These are phyloP conservation scores for Melolontha melolontha DNA, from an alignment of 2,888 invertebrate genomes.

Conservation along the genomic window DNA sequence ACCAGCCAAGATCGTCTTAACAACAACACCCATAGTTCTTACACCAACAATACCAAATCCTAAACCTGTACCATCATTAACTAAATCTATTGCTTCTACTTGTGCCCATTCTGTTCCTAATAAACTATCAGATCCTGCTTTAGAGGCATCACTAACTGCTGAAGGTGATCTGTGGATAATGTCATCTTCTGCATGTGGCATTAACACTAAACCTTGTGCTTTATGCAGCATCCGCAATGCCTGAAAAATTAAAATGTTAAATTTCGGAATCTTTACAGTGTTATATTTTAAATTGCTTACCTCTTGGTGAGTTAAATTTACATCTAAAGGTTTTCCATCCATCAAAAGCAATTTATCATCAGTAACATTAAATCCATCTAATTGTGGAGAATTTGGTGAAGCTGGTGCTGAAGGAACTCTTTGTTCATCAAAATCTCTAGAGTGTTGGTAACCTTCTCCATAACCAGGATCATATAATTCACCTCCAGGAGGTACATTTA, in stretches of 20 bases:
- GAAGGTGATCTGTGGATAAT: conserved; percentile 70
- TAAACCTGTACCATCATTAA: conserved; percentile 97
- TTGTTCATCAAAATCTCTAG: conserved; percentile 79
- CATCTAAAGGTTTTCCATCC: conserved; percentile 82
- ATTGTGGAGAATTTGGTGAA: conserved; percentile 77
- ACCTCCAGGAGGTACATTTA: conserved; percentile 73
- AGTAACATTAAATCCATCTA: conserved; percentile 79
- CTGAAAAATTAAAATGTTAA: conserved; percentile 49
- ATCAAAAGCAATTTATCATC: conserved; percentile 88
- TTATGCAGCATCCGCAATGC: conserved; percentile 81
- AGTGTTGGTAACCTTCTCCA: conserved; percentile 62
- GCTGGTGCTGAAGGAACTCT: conserved; percentile 82
- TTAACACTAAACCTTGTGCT: conserved; percentile 77
- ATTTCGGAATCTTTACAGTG: background rate
- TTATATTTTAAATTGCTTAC: conserved; percentile 57
- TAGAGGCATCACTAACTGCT: conserved; percentile 76
- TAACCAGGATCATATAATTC: conserved; percentile 71
- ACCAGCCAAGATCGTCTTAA: conserved; percentile 97
- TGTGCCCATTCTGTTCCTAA: conserved; percentile 94
- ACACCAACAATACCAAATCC: conserved; percentile 99
- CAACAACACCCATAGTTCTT: conserved; percentile 98
- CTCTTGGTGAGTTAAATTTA: conserved; percentile 87
- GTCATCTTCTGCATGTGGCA: conserved; percentile 65
- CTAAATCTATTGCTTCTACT: conserved; percentile 96
- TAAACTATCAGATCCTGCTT: conserved; percentile 77